Percentiles rank a stretch among this genome's conserved stretches.
Conservation (phyloP, 2,888 invertebrate genomes). For the Euplexia lucipara region DNA sequence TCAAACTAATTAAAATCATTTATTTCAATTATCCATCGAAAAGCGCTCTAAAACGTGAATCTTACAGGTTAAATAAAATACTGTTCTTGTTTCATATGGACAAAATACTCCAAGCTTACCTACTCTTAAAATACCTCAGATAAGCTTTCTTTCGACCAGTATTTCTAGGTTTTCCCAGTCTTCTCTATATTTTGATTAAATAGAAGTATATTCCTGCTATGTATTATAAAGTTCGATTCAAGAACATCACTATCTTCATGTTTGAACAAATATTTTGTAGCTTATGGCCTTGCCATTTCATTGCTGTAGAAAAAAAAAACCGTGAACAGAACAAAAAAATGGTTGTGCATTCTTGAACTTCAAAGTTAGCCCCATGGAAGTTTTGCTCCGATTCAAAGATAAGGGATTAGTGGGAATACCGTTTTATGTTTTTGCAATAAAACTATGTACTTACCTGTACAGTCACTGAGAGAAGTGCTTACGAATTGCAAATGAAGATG, state of each 20-base stretch:
- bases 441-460: constrained; percentile 42
- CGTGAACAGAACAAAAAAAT: constrained; percentile 31
- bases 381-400: constrained; percentile 51
- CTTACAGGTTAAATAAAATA: too few species aligned
- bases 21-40: too few species aligned
- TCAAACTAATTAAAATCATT: too few species aligned
- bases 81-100: too few species aligned
- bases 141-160: too few species aligned
- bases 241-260: constrained; percentile 68
- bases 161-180: background rate
- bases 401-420: constrained; percentile 52
- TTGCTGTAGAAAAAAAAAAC: constrained; percentile 42
- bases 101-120: too few species aligned
- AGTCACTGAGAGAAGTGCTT: constrained; percentile 30
- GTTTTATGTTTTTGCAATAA: constrained; percentile 47
- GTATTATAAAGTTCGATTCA: background rate
- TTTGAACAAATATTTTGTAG: constrained; percentile 79
- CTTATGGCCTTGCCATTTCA: constrained; percentile 53
- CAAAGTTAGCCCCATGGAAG: constrained; percentile 16
- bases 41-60: too few species aligned
- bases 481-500: constrained; percentile 49
- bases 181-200: too few species aligned
- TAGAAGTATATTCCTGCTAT: background rate
- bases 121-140: too few species aligned
- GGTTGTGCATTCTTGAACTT: constrained; percentile 43